Evolutionary conservation across 92 coral and sea anemone species (phyloP), one percentile per base, ranked within the genome.

Genomic region (Pocillopora meandrina): DNA sequence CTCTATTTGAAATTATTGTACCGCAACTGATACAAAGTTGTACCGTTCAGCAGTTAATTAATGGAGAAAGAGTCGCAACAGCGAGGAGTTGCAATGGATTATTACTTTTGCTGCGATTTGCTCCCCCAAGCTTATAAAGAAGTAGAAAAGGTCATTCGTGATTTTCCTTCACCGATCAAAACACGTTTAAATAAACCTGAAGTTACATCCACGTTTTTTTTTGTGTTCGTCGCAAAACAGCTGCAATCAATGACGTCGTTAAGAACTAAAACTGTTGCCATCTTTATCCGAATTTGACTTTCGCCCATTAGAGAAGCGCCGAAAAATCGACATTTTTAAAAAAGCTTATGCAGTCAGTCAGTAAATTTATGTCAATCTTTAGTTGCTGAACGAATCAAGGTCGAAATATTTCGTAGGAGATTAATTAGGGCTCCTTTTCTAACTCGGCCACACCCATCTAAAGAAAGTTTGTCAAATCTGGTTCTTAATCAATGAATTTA

Each of bases 381-480:
- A 33, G 72, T 26, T 12, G 71, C n/a, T 12, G 19, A 42, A 62
- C 18, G 21, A n/a, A 5, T 16, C 72, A 17, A 12, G 55, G 47
- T 56, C n/a, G 31, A 56, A 74, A 57, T 47, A 35, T 60, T 52
- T 18, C 19, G 65, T 5, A 17, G 13, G 13, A 49, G 31, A 78
- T 63, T 76, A 20, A 20, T 9, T 17, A 7, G 12, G 2, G 35
- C 52, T 56, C 17, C 36, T 57, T 12, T 20, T 34, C 35, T 17
- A 26, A 78, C 66, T 67, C 36, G 56, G 34, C 3, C 68, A 81
- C 78, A 61, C 75, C 76, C 75, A 66, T 20, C 26, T 13, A 12
- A 20, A 61, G 13, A 64, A 49, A 10, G 13, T 13, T 12, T 20
- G 69, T 57, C 21, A 81, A 81, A 71, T 81, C 85, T 71, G 70